Conservation (phyloP, 1,140 invertebrate species). For the Drosophila fuyamai region DNA sequence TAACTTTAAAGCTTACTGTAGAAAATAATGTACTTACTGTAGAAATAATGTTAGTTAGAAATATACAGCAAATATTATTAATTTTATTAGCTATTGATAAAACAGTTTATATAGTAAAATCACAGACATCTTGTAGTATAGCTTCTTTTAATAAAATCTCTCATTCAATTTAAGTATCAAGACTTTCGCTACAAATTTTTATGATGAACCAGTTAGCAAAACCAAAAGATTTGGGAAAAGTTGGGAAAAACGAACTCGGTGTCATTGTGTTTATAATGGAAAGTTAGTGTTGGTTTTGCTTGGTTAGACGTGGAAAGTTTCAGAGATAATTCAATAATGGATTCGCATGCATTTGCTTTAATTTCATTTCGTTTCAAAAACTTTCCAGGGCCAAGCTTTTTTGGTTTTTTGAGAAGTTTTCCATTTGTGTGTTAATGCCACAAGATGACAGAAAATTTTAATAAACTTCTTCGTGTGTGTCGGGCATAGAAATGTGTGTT, state of each 20-base stretch:
- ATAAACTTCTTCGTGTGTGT: constrained; percentile 42
- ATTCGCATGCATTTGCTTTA: constrained; percentile 13
- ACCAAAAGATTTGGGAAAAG: constrained; percentile 19
- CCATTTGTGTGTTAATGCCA: constrained; percentile 29
- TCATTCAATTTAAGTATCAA: not conserved
- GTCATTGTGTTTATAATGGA: constrained; percentile 34
- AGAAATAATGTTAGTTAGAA: no score
- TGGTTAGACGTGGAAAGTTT: constrained; percentile 23
- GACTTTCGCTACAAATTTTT: not conserved
- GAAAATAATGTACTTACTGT: no score
- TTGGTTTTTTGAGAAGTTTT: constrained; percentile 11
- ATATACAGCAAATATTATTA: no score
- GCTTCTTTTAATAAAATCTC: no score
- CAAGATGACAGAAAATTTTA: constrained; percentile 54
- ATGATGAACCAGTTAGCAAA: not conserved
- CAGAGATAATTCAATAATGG: constrained; percentile 25
- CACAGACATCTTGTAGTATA: no score
- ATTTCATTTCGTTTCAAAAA: constrained; percentile 10
- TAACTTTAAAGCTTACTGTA: no score
- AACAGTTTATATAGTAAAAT: no score
- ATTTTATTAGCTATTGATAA: no score
- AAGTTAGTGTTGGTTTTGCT: constrained; percentile 25
- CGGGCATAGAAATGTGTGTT: constrained; percentile 57
- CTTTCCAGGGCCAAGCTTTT: not conserved
- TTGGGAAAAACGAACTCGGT: constrained; percentile 4